These are phyloP conservation scores for Lophochroa leadbeateri DNA, from an alignment of 2,113 vertebrate species.

Conservation along the genomic window DNA sequence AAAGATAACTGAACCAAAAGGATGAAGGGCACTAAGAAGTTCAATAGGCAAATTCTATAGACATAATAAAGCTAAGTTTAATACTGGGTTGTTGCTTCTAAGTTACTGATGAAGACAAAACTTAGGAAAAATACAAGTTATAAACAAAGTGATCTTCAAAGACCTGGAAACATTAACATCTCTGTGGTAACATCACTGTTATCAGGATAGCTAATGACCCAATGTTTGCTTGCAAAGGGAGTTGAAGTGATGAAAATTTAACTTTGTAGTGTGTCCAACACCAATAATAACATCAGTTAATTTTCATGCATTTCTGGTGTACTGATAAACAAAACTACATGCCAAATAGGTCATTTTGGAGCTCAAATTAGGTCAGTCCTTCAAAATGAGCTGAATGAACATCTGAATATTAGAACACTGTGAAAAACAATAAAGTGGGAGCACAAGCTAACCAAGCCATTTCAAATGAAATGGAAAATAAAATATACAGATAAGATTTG, in stretches of 20 bases:
- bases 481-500: not conserved
- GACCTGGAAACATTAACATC: not conserved
- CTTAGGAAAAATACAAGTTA: not conserved
- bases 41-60: not conserved
- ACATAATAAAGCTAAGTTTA: not conserved
- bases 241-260: not conserved
- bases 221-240: not conserved
- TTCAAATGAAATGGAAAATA: not conserved
- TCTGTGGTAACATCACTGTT: not conserved
- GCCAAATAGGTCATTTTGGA: not conserved
- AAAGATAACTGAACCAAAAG: not conserved
- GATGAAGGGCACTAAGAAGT: not conserved
- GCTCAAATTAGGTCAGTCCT: not conserved
- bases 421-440: not conserved
- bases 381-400: not conserved
- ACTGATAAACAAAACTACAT: not conserved
- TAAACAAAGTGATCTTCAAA: not conserved
- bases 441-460: not conserved
- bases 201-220: not conserved
- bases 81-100: not conserved
- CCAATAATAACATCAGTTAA: not conserved
- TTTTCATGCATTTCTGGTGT: not conserved
- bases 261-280: not conserved
- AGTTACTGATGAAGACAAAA: not conserved
- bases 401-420: not conserved